Evolutionary conservation across 2,888 invertebrate species (phyloP).

Genomic region (Caenorhabditis macrosperma): DNA sequence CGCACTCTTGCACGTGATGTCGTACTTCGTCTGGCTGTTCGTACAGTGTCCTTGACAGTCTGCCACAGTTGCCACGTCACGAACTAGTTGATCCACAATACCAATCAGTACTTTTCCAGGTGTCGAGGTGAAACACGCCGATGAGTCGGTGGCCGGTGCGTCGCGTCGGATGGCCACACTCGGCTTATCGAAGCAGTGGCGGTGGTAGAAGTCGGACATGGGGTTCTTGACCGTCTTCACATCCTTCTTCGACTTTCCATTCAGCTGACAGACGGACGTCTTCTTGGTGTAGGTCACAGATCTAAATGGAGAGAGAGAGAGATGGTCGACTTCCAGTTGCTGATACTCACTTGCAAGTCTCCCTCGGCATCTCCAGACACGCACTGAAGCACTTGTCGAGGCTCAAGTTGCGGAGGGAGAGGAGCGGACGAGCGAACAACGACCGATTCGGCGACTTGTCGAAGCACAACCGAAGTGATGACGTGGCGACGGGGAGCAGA

Average conservation of each 20-base stretch:
- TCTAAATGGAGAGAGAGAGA: constrained; percentile 30
- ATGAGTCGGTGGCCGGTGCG: constrained; percentile 21
- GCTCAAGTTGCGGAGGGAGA: constrained; percentile 39
- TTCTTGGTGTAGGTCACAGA: constrained; percentile 54
- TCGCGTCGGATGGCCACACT: constrained; percentile 39
- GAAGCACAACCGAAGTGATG: constrained; percentile 46
- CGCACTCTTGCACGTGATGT: constrained; percentile 69
- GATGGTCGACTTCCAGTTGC: background rate
- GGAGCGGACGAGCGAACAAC: constrained; percentile 38
- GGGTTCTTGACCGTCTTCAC: constrained; percentile 57
- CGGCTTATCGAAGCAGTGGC: constrained; percentile 60
- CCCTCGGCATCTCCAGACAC: constrained; percentile 57
- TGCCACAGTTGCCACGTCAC: constrained; percentile 61
- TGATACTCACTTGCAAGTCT: constrained; percentile 57
- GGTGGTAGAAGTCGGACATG: constrained; percentile 64
- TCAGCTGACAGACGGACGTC: constrained; percentile 61
- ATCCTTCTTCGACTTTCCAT: constrained; percentile 58
- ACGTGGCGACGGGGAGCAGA: constrained; percentile 5
- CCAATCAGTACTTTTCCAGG: constrained; percentile 69
- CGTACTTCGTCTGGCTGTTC: constrained; percentile 60
- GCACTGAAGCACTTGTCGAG: constrained; percentile 51
- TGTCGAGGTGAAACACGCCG: constrained; percentile 47
- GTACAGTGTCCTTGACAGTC: constrained; percentile 68
- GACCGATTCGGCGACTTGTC: constrained; percentile 43
- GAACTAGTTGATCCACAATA: constrained; percentile 72